phyloP scores from a whole-genome alignment of 2,113 vertebrate genomes.

The Oxyruncus cristatus region DNA sequence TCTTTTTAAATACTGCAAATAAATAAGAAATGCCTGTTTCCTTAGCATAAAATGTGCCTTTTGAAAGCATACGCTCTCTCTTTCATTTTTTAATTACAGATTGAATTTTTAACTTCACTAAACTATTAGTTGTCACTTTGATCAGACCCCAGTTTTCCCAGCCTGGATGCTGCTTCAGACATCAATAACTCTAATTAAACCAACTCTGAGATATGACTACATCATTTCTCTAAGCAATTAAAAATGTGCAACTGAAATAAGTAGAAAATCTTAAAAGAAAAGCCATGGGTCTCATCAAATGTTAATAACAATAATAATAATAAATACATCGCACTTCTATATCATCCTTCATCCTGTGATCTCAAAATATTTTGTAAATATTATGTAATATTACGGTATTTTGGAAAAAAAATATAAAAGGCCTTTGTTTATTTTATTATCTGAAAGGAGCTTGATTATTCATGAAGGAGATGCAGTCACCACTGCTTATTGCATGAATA shows the following conservation, averaged over 20 bases:
- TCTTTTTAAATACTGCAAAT: not conserved
- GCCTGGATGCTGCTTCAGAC: constrained; percentile 55
- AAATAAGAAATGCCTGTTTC: not conserved
- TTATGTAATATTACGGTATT: not conserved
- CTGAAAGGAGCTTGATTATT: not conserved
- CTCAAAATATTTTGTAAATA: not conserved
- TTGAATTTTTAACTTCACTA: constrained; percentile 36
- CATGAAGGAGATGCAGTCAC: not conserved
- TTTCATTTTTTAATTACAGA: constrained; percentile 44
- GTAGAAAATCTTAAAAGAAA: constrained; percentile 39
- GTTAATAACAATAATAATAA: not conserved
- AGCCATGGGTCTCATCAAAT: constrained; percentile 13
- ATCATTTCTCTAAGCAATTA: constrained; percentile 63
- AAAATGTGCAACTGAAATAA: constrained; percentile 62
- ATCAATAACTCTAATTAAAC: constrained; percentile 72
- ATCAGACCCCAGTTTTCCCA: constrained; percentile 61
- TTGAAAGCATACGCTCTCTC: not conserved
- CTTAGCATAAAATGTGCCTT: not conserved
- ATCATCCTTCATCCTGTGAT: not conserved
- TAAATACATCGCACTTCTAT: not conserved
- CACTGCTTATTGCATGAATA: not conserved
- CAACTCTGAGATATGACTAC: constrained; percentile 42
- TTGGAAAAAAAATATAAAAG: not conserved
- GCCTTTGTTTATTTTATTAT: not conserved
- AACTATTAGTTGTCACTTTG: constrained; percentile 38